Evolutionary conservation across 2,113 vertebrate species (phyloP).

Genomic region (Scopus umbretta): DNA sequence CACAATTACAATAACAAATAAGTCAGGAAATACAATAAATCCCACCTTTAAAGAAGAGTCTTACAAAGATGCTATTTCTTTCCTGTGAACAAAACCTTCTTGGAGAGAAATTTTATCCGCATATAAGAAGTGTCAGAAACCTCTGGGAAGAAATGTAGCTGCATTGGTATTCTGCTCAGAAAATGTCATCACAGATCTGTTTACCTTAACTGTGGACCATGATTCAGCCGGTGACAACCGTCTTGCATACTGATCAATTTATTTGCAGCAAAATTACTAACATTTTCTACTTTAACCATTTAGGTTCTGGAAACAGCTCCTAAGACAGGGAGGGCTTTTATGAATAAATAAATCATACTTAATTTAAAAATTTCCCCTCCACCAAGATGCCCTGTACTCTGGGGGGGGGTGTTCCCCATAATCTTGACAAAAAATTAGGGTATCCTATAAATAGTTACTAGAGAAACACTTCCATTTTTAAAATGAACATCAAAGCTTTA

Average conservation of each 20-base stretch:
- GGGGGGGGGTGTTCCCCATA: not conserved
- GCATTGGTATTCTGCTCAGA: slow-evolving; percentile 81
- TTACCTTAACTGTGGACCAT: slow-evolving; percentile 80
- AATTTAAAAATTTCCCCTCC: not conserved
- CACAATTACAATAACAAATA: not conserved
- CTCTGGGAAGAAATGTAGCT: slow-evolving; percentile 67
- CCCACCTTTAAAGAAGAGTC: slow-evolving; percentile 69
- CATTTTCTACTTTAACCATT: slow-evolving; percentile 67
- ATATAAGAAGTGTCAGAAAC: slow-evolving; percentile 65
- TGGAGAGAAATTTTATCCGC: slow-evolving; percentile 57
- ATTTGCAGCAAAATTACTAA: slow-evolving; percentile 71
- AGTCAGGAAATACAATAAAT: not conserved
- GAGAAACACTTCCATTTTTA: not conserved
- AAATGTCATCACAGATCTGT: slow-evolving; percentile 79
- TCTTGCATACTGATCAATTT: slow-evolving; percentile 81
- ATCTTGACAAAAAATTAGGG: not conserved
- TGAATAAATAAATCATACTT: not conserved
- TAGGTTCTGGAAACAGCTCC: slow-evolving; percentile 58
- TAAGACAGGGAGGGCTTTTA: not conserved
- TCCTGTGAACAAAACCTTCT: slow-evolving; percentile 40
- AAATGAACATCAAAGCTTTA: slow-evolving; percentile 10
- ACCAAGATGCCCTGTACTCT: not conserved
- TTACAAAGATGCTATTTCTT: slow-evolving; percentile 44
- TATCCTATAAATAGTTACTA: not conserved
- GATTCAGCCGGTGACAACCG: slow-evolving; percentile 76